Base-by-base conservation (phyloP, 2,888 invertebrate species). In the Villa cingulata region DNA sequence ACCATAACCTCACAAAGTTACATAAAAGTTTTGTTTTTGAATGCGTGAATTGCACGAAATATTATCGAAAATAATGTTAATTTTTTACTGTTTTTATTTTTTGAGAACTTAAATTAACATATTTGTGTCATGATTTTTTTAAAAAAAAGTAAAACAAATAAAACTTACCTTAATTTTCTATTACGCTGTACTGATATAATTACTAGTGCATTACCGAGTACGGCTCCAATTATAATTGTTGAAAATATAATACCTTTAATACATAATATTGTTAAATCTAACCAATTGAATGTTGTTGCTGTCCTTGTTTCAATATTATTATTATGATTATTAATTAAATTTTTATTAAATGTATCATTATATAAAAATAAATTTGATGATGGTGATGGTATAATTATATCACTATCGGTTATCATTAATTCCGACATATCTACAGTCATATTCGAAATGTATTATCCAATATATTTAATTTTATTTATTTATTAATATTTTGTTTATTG, bases 151-250 rank as follows among this genome's bases (percentile, higher is more conserved):
- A n/a, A n/a, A n/a, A n/a, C n/a, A n/a, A n/a, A n/a, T n/a, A n/a
- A n/a, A n/a, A n/a, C 65, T 62, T 61, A 69, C 68, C 68, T 64
- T 56, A 70, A 59, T 58, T 70, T 70, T 43, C 69, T 63, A 61
- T 70, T 70, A 50, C 69, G 65, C 51, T 68, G 68, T 50, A 70
- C 69, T 32, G 69, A 69, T 52, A 69, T 69, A 53, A 69, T 69
- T 59, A 95, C 94, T 55, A 95, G 74, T 3, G 90, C 84, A 74
- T 95, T 95, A 46, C 94, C 95, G 48, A 92, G 76, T 17, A 91
- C 80, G 29, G 94, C 94, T 55, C 88, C 83, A 48, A 88, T 75
- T 62, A 94, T 94, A 66, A 94, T 90, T 56, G 79, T 78, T 49
- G 82, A 78, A 77, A 92, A 91, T 57, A 86, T 74, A 61, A 85